phyloP scores from a whole-genome alignment of 1,140 invertebrate genomes.

The Pteromalus puparum region DNA sequence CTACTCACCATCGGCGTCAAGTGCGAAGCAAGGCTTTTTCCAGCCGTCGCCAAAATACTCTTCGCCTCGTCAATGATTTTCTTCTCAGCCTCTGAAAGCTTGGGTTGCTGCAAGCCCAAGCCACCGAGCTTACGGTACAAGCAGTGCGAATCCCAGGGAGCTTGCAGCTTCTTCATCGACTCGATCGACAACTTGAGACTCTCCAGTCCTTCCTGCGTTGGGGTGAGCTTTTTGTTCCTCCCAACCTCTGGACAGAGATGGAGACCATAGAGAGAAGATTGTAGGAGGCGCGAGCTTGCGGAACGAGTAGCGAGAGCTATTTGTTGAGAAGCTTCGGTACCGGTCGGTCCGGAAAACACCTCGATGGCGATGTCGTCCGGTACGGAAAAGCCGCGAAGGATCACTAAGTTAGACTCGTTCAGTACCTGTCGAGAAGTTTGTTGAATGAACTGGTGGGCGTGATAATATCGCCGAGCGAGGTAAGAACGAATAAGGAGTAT shows the following conservation, averaged over 20 bases:
- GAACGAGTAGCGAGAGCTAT: constrained; percentile 60
- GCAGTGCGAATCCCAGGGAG: constrained; percentile 59
- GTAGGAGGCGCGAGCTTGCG: constrained; percentile 41
- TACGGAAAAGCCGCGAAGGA: constrained; percentile 62
- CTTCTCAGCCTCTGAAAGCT: neutral
- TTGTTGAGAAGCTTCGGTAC: constrained; percentile 74
- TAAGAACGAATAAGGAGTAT: neutral
- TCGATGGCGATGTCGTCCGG: constrained; percentile 49
- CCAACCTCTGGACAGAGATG: constrained; percentile 70
- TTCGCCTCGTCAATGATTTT: constrained; percentile 28
- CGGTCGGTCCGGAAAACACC: constrained; percentile 56
- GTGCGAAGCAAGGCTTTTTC: constrained; percentile 52
- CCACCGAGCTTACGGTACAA: constrained; percentile 51
- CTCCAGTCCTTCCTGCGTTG: constrained; percentile 29
- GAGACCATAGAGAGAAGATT: constrained; percentile 63
- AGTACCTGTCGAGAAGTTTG: constrained; percentile 48
- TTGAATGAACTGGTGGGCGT: neutral
- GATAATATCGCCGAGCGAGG: neutral
- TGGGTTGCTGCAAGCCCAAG: neutral
- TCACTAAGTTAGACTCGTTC: constrained; percentile 60
- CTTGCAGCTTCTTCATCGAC: constrained; percentile 29
- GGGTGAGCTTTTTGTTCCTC: constrained; percentile 10
- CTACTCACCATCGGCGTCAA: constrained; percentile 55
- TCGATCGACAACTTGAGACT: constrained; percentile 28
- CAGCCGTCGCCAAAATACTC: constrained; percentile 30